Conservation (phyloP, 2,797 vertebrate species). For the Tokudaia tokunoshimensis region DNA sequence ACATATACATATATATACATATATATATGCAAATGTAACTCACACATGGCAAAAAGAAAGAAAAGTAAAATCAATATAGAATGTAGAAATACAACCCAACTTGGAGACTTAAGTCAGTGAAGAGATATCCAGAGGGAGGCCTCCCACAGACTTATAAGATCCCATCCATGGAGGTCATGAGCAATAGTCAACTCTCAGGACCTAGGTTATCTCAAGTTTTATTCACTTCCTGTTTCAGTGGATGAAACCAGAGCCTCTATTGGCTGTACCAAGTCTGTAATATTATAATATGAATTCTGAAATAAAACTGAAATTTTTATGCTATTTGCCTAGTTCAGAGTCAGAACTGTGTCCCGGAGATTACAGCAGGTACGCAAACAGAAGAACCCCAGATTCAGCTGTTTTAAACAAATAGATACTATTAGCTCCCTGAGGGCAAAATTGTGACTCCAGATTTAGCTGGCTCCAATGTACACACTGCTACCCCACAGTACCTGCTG, state of each 20-base stretch:
- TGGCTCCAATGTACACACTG: not conserved
- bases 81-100: not conserved
- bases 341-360: not conserved
- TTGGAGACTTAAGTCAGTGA: not conserved
- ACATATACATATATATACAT: too few species aligned
- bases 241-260: not conserved
- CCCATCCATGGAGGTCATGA: not conserved
- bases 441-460: not conserved
- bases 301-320: not conserved
- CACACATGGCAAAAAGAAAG: not conserved
- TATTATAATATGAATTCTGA: not conserved
- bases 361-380: not conserved
- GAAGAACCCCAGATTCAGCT: not conserved
- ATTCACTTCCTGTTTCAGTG: not conserved
- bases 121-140: not conserved
- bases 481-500: not conserved
- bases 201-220: not conserved
- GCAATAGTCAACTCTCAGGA: not conserved
- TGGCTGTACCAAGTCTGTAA: not conserved
- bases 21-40: not conserved
- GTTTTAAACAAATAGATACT: not conserved
- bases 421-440: not conserved
- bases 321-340: not conserved
- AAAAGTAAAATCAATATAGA: not conserved
- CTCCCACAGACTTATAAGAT: not conserved